phyloP scores from a whole-genome alignment of 2,888 invertebrate species.

The Pseudoips prasinana region DNA sequence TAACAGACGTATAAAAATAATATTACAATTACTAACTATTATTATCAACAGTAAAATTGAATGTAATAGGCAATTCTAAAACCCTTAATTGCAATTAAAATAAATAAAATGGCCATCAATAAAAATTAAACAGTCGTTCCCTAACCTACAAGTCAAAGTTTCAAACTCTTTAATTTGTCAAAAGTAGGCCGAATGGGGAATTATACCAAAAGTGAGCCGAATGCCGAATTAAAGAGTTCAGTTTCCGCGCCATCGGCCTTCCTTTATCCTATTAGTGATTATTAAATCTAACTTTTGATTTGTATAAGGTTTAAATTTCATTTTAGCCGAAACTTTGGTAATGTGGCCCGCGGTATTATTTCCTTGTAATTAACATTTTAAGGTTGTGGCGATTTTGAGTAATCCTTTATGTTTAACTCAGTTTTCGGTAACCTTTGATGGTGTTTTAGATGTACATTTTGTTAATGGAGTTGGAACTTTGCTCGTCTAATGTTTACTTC shows the following conservation, averaged over 20 bases:
- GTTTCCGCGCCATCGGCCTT: constrained; percentile 54
- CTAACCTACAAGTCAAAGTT: constrained; percentile 26
- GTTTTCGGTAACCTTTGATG: constrained; percentile 1
- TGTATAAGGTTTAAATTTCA: constrained; percentile 55
- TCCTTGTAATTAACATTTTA: constrained; percentile 33
- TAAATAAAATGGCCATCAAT: constrained; percentile 1
- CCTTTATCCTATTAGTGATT: constrained; percentile 64
- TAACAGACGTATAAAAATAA: too few species aligned
- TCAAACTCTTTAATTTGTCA: constrained; percentile 43
- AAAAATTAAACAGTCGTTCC: constrained; percentile 14
- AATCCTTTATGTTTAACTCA: constrained; percentile 11
- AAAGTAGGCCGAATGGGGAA: constrained; percentile 30
- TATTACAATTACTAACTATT: too few species aligned
- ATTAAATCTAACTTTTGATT: constrained; percentile 59
- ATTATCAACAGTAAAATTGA: too few species aligned
- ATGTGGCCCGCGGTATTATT: constrained; percentile 37
- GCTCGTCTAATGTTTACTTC: too few species aligned
- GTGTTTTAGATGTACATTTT: background rate
- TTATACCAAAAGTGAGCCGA: too few species aligned
- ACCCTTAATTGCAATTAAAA: too few species aligned
- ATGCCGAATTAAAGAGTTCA: constrained; percentile 12
- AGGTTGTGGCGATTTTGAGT: constrained; percentile 5
- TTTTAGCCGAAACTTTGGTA: constrained; percentile 46
- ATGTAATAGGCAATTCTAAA: too few species aligned
- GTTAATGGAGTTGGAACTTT: too few species aligned